Base-by-base conservation (phyloP, 2,797 vertebrate species). In the Semotilus atromaculatus region DNA sequence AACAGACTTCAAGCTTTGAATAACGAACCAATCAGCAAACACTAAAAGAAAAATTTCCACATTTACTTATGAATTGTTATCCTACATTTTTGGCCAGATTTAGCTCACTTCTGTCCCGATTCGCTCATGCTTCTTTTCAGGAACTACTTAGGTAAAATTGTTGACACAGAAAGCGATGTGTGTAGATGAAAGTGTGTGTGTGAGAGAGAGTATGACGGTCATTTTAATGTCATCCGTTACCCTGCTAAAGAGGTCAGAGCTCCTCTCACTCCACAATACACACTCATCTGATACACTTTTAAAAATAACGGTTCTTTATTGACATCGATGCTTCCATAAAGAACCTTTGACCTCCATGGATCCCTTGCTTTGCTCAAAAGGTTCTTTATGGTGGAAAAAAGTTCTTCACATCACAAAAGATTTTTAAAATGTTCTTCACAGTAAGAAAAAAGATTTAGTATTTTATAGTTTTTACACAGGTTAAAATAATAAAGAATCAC, bases 141-240 rank as follows among this genome's bases (percentile, higher is more conserved):
- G 19, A 34, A 4, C 10, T 53, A 34, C 26, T 73, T 48, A 7
- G 31, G 26, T 19, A 58, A 3, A 60, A 26, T 40, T 60, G 11
- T 8, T 55, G 21, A 55, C 13, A 45, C 43, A 45, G 43, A 45
- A 45, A 18, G 7, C 58, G 4, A 16, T 55, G 51, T 81, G 78
- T 14, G 62, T 51, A 36, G 36, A 36, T 81, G 73, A 53, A 71
- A 43, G 80, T 77, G 80, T 67, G 45, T 43, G 48, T 73, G 45
- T 43, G 48, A 62, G 68, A 8, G 55, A 4, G 23, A 43, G 55
- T 3, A 16, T 78, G 58, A 78, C n/a, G 23, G 58, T 78, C 76
- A 26, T 43, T 21, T 62, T 62, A 51, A 43, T 45, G 38, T 64
- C 38, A 45, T 29, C 70, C 14, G 16, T 53, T 23, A 23, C 53